phyloP scores from a whole-genome alignment of 2,797 vertebrate species.

The Eulemur albifrons region DNA sequence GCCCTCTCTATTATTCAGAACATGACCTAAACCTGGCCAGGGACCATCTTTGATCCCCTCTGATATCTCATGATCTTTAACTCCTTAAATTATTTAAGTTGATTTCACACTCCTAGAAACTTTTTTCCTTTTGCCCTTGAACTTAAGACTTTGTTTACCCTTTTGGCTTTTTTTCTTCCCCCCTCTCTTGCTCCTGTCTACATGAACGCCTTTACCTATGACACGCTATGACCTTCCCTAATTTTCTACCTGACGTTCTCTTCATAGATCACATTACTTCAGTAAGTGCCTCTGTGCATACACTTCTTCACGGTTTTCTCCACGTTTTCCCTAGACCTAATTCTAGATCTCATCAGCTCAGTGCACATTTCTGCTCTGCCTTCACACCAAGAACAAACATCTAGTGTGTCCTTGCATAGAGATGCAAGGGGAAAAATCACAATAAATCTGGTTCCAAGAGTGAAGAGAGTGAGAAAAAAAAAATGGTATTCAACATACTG shows the following conservation, averaged over 20 bases:
- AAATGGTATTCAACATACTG: not conserved
- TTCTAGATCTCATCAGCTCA: not conserved
- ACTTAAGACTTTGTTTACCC: not conserved
- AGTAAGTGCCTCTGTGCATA: not conserved
- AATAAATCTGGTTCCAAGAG: not conserved
- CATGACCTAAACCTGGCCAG: not conserved
- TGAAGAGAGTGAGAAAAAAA: not conserved
- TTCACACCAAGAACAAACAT: not conserved
- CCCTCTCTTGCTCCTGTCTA: not conserved
- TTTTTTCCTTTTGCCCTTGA: not conserved
- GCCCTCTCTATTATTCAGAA: not conserved
- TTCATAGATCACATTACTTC: not conserved
- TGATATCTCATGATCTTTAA: not conserved
- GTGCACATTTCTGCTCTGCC: not conserved
- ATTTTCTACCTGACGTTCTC: not conserved
- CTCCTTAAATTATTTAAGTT: not conserved
- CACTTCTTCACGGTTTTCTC: not conserved
- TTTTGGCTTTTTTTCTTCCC: accelerated
- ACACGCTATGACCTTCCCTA: not conserved
- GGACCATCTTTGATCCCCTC: not conserved
- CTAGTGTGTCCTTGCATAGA: not conserved
- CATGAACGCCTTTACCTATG: not conserved
- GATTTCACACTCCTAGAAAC: not conserved
- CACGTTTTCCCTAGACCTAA: not conserved
- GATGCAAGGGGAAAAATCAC: not conserved